A percentile compares a stretch with the other conserved stretches of the same genome.
Conservation (phyloP, 2,113 vertebrate species). For the Tragelaphus buxtoni region DNA sequence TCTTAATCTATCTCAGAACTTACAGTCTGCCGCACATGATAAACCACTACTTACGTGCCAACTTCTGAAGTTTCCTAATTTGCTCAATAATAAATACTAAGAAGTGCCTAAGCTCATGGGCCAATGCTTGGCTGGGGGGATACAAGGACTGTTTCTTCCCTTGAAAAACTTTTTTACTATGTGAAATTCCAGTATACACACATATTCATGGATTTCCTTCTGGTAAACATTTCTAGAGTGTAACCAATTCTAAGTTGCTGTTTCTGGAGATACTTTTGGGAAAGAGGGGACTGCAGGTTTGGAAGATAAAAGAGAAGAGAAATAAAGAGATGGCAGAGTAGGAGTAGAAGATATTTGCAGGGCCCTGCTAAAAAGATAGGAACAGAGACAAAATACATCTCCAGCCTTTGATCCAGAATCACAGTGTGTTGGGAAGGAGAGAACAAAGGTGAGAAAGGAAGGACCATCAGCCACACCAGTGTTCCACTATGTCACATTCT, state of each 20-base stretch:
- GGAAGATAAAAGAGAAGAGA: not conserved
- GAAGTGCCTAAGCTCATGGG: not conserved
- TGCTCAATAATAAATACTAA: not conserved
- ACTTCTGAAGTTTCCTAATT: not conserved
- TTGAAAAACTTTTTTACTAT: not conserved
- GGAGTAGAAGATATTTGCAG: not conserved
- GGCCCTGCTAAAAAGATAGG: not conserved
- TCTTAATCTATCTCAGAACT: not conserved
- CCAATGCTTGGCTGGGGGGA: not conserved
- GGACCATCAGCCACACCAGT: not conserved
- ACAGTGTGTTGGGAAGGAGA: not conserved
- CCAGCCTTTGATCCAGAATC: not conserved
- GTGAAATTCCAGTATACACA: not conserved
- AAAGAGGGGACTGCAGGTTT: not conserved
- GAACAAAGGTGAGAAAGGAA: not conserved
- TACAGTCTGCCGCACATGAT: not conserved
- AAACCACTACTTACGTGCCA: slow-evolving; percentile 11
- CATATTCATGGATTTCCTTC: not conserved
- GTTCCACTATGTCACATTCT: too few species aligned
- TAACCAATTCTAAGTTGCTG: not conserved
- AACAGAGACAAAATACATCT: not conserved
- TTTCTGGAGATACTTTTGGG: not conserved
- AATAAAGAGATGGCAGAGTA: not conserved
- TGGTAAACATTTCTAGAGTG: not conserved
- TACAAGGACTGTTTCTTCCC: not conserved